Percentiles rank a stretch among this genome's conserved stretches.
Conservation (phyloP, 2,888 invertebrate species). For the Exephanes ischioxanthus region DNA sequence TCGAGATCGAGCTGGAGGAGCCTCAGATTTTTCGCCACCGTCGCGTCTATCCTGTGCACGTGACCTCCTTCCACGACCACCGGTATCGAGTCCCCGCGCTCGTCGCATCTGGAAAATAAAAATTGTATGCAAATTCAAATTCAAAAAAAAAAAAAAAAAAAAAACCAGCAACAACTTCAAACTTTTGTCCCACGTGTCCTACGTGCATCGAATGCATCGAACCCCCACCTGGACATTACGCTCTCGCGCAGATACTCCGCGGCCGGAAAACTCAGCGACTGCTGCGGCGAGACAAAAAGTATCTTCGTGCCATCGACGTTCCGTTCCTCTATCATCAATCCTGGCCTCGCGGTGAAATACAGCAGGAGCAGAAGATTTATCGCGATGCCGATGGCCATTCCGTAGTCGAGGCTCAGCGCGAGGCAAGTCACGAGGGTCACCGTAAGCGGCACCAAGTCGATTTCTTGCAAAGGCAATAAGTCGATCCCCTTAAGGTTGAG, state of each 20-base stretch:
- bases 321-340: slow-evolving; percentile 87
- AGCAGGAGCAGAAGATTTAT: slow-evolving; percentile 89
- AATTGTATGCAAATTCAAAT: neutral
- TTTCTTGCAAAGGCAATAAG: slow-evolving; percentile 85
- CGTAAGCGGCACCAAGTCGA: slow-evolving; percentile 89
- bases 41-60: slow-evolving; percentile 89
- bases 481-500: neutral
- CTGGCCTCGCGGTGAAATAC: slow-evolving; percentile 89
- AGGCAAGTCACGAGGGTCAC: slow-evolving; percentile 90
- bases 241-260: slow-evolving; percentile 86
- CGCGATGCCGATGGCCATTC: slow-evolving; percentile 87
- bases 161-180: neutral
- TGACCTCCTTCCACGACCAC: slow-evolving; percentile 89
- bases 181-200: neutral
- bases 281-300: slow-evolving; percentile 79
- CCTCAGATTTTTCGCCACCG: slow-evolving; percentile 87
- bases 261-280: slow-evolving; percentile 86
- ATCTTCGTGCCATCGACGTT: slow-evolving; percentile 85
- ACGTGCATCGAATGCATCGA: neutral
- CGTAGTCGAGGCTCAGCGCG: slow-evolving; percentile 89
- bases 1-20: slow-evolving; percentile 79
- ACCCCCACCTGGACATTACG: slow-evolving; percentile 80
- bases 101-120: slow-evolving; percentile 78
- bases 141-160: neutral
- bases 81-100: slow-evolving; percentile 78